Evolutionary conservation across 2,888 invertebrate genomes (phyloP).

Genomic region (Polymixis flavicincta): DNA sequence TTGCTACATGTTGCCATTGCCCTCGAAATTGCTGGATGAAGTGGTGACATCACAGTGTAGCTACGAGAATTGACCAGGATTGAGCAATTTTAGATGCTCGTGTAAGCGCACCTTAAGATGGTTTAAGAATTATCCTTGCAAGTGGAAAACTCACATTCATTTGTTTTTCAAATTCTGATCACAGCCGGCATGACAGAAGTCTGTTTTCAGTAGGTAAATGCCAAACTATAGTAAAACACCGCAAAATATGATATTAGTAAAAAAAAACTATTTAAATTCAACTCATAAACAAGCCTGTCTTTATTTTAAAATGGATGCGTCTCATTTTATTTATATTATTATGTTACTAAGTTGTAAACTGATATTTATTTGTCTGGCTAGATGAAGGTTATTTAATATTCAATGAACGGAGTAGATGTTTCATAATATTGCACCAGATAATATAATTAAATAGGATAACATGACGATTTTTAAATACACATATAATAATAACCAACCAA

Average conservation of each 20-base stretch:
- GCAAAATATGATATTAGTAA: neutral
- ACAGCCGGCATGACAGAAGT: too few species aligned
- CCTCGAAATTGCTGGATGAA: too few species aligned
- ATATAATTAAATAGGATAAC: neutral
- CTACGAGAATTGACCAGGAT: too few species aligned
- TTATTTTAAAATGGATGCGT: neutral
- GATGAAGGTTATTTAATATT: neutral
- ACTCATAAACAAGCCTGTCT: neutral
- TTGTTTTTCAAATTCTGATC: too few species aligned
- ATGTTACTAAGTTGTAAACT: neutral
- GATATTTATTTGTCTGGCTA: neutral
- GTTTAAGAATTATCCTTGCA: neutral
- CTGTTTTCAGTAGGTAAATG: neutral
- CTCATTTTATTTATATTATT: neutral
- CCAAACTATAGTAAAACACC: neutral
- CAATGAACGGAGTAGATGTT: neutral
- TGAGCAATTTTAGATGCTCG: too few species aligned
- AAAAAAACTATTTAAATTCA: neutral
- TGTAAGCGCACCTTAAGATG: too few species aligned
- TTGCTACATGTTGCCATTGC: too few species aligned
- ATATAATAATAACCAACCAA: neutral
- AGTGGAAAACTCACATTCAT: too few species aligned
- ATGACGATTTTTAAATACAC: neutral
- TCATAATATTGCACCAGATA: neutral
- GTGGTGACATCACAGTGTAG: too few species aligned